Evolutionary conservation across 2,113 vertebrate species (phyloP).

Genomic region (Bubo blakistoni): DNA sequence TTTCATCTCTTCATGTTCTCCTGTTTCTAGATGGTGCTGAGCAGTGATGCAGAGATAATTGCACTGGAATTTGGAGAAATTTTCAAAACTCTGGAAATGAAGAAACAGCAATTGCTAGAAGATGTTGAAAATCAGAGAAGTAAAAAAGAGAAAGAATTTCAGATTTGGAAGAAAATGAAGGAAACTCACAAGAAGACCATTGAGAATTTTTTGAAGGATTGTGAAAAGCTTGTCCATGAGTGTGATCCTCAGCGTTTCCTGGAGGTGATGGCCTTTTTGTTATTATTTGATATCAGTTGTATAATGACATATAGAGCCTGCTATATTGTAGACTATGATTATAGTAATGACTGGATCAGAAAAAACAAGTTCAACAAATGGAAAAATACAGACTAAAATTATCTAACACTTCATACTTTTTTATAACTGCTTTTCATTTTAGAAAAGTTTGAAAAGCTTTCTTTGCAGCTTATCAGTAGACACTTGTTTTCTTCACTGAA

Average conservation of each 20-base stretch:
- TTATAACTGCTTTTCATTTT: neutral
- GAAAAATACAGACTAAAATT: neutral
- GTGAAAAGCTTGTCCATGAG: conserved; percentile 69
- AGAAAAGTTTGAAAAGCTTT: neutral
- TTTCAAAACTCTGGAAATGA: conserved; percentile 53
- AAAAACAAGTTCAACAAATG: neutral
- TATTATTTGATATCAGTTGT: neutral
- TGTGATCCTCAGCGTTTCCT: conserved; percentile 68
- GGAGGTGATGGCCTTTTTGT: conserved; percentile 53
- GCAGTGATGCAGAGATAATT: conserved; percentile 47
- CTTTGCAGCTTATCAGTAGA: neutral
- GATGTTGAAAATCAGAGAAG: conserved; percentile 54
- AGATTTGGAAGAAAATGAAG: conserved; percentile 67
- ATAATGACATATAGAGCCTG: neutral
- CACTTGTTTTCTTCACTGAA: neutral
- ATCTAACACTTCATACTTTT: neutral
- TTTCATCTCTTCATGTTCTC: neutral
- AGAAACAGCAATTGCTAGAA: conserved; percentile 57
- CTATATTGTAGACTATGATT: neutral
- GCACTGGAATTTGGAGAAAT: conserved; percentile 56
- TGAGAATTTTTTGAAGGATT: conserved; percentile 66
- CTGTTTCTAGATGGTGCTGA: conserved; percentile 1
- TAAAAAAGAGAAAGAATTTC: conserved; percentile 49
- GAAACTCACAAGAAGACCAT: conserved; percentile 59
- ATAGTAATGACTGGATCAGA: neutral